These are phyloP conservation scores for Dolichotis patagonum DNA, from an alignment of 2,113 vertebrate species.

Conservation along the genomic window DNA sequence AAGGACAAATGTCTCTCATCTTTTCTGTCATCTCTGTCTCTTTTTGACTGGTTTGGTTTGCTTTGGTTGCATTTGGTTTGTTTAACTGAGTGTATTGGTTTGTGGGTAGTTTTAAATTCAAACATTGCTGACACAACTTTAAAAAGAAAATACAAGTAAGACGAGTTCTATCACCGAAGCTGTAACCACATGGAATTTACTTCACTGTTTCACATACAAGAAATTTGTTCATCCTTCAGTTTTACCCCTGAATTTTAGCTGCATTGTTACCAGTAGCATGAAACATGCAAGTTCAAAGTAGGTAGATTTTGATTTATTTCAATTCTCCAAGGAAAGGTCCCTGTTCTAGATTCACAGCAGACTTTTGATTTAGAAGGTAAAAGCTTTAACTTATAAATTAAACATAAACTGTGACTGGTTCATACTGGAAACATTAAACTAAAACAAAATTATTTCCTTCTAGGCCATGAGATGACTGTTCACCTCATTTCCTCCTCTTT, in stretches of 20 bases:
- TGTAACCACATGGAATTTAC: neutral
- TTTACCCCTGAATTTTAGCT: neutral
- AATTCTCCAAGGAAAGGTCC: neutral
- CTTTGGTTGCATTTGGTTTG: neutral
- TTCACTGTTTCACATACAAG: neutral
- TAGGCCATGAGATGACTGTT: neutral
- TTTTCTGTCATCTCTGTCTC: neutral
- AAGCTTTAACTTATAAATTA: constrained; percentile 18
- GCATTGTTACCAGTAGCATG: neutral
- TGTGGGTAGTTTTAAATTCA: neutral
- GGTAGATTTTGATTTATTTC: neutral
- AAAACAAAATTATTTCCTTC: neutral
- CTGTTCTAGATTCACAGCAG: neutral
- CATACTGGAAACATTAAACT: constrained; percentile 17
- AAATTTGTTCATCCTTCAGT: neutral
- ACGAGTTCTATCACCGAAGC: neutral
- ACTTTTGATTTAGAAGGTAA: neutral
- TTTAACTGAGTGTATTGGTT: neutral
- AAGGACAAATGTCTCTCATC: neutral
- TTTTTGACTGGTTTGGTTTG: neutral
- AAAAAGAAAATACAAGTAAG: neutral
- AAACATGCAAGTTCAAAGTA: neutral
- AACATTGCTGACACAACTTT: neutral
- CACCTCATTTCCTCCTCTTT: neutral
- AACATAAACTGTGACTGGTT: neutral